A percentile compares a stretch with the other conserved stretches of the same genome.
These are phyloP conservation scores for Calcarius lapponicus DNA, from an alignment of 2,797 vertebrate genomes.

Conservation along the genomic window DNA sequence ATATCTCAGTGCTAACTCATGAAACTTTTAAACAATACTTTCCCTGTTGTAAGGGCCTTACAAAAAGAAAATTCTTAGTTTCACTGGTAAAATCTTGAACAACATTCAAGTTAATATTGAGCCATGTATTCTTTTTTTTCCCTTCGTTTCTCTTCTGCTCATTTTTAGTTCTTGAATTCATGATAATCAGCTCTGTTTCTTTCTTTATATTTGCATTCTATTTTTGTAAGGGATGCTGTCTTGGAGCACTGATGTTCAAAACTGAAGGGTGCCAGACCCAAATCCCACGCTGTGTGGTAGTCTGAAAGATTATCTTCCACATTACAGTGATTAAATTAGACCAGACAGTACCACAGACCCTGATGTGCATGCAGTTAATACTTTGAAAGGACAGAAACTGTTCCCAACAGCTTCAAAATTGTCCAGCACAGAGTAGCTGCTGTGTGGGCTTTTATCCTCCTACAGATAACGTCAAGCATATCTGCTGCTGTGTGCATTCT, in stretches of 20 bases:
- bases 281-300: slow-evolving; percentile 15
- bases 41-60: neutral
- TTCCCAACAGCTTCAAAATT: slow-evolving; percentile 52
- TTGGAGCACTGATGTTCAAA: slow-evolving; percentile 40
- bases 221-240: neutral
- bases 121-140: neutral
- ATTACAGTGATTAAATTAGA: slow-evolving; percentile 57
- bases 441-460: slow-evolving; percentile 50
- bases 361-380: slow-evolving; percentile 37
- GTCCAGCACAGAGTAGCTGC: slow-evolving; percentile 36
- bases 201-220: neutral
- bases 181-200: neutral
- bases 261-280: slow-evolving; percentile 26
- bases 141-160: neutral
- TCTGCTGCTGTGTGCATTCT: slow-evolving; percentile 50
- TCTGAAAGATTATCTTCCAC: slow-evolving; percentile 53
- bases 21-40: neutral
- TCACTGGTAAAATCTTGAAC: neutral
- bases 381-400: slow-evolving; percentile 59
- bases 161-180: neutral
- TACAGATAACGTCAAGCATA: slow-evolving; percentile 34
- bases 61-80: neutral
- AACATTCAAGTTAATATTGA: neutral
- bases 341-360: slow-evolving; percentile 39
- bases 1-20: neutral